Percentiles rank a stretch among this genome's conserved stretches.
Conservation (phyloP, 2,797 vertebrate genomes). For the Carduelis carduelis region DNA sequence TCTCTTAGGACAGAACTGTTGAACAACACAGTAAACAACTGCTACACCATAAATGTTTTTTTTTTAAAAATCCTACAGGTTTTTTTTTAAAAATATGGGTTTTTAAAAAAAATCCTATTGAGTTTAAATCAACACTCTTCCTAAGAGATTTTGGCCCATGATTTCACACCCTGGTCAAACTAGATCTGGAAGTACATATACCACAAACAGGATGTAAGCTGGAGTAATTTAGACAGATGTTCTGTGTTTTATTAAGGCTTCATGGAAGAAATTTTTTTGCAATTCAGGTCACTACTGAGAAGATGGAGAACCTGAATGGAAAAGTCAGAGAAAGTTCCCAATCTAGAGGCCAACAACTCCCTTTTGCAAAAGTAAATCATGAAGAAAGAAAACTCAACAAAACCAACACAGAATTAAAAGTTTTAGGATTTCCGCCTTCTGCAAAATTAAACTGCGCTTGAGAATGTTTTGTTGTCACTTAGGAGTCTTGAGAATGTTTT, state of each 20-base stretch:
- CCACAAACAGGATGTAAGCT: neutral
- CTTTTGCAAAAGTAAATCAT: neutral
- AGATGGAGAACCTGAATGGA: neutral
- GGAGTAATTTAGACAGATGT: neutral
- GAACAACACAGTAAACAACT: neutral
- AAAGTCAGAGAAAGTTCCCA: neutral
- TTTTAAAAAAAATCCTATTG: neutral
- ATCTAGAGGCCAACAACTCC: neutral
- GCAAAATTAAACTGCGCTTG: neutral
- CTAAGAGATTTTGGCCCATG: neutral
- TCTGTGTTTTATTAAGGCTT: neutral
- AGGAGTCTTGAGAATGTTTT: neutral
- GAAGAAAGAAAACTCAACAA: fast-evolving
- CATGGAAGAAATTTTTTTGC: neutral
- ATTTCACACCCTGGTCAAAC: neutral
- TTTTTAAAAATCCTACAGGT: neutral
- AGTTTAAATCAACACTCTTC: neutral
- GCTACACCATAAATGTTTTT: neutral
- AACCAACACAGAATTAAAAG: neutral
- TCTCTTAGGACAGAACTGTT: neutral
- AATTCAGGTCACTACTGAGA: neutral
- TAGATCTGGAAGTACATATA: neutral
- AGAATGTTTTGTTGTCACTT: neutral
- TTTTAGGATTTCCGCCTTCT: neutral
- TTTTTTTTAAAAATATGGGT: neutral